Conservation (phyloP, 2,113 vertebrate species). For the Alexandromys fortis region DNA sequence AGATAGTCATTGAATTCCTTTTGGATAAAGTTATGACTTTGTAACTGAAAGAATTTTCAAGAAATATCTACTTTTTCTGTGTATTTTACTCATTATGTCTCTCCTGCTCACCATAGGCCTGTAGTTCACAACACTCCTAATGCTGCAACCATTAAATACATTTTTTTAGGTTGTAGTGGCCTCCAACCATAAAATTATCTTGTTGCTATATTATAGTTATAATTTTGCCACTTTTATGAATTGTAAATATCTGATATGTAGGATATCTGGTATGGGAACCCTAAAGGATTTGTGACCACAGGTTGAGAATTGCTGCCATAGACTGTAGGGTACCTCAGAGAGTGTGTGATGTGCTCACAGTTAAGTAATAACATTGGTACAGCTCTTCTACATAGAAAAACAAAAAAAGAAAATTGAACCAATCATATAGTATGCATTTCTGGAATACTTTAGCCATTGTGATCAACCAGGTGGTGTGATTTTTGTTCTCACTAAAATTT, state of each 20-base stretch:
- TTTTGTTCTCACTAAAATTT: conserved; percentile 43
- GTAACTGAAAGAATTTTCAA: conserved; percentile 27
- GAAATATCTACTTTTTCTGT: not conserved
- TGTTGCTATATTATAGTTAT: not conserved
- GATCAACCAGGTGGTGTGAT: conserved; percentile 29
- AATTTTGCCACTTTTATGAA: not conserved
- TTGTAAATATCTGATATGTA: not conserved
- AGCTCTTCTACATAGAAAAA: not conserved
- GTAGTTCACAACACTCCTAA: not conserved
- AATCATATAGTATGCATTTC: conserved; percentile 63
- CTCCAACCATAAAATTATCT: no score
- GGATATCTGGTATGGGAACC: not conserved
- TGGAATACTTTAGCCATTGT: conserved; percentile 78
- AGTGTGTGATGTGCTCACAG: not conserved
- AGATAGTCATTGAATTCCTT: not conserved
- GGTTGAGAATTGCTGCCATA: not conserved
- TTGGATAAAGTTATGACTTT: not conserved
- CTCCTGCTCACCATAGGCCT: not conserved
- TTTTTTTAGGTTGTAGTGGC: not conserved
- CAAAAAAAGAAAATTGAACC: not conserved
- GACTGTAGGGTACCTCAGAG: not conserved
- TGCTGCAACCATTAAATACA: not conserved
- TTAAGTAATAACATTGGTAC: not conserved
- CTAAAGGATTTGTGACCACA: not conserved
- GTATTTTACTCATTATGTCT: not conserved